Evolutionary conservation across 2,888 invertebrate genomes (phyloP), one percentile per base, ranked within the genome.

Genomic region (Agrypnus murinus): DNA sequence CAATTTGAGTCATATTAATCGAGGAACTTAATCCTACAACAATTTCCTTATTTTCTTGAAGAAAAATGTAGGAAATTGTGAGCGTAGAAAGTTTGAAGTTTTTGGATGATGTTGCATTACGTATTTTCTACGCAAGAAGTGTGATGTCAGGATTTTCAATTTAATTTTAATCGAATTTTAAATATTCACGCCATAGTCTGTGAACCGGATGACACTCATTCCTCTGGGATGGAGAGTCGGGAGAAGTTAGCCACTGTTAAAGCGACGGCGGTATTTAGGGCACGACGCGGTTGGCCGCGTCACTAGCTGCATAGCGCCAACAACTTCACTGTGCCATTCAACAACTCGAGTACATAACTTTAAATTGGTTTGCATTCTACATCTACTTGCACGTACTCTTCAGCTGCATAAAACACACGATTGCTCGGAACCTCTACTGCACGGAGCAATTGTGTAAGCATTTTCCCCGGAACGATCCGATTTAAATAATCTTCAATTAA

Each of bases 91-190:
- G 25, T 25, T 25, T 25, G 25, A 25, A 25, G 25, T 25, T 9
- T 48, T 48, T 48, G 17, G 25, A 25, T 48, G 19, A 19, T 48
- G 25, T 19, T 25, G 4, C 19, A 12, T 31, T 32, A 50, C 31
- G 50, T 14, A 50, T 43, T 62, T 62, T 25, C 48, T 62, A 34
- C 34, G 32, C 32, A 32, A 62, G 34, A 48, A 62, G 62, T 62
- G 46, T 62, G 46, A 62, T 25, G 17, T 62, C 10, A 14, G 36
- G 48, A 46, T 62, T 65, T 55, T 57, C 46, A 65, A 65, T 58
- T 57, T 65, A 65, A 55, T 57, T 65, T 65, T 65, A 65, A 65
- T 65, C 45, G 65, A 57, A 46, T 65, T 65, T 65, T 65, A 65
- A 65, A 65, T 65, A 57, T 57, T 57, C 65, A 65, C 65, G 57